Base-by-base conservation (phyloP, 1,140 invertebrate species). In the Frieseomelitta varia region DNA sequence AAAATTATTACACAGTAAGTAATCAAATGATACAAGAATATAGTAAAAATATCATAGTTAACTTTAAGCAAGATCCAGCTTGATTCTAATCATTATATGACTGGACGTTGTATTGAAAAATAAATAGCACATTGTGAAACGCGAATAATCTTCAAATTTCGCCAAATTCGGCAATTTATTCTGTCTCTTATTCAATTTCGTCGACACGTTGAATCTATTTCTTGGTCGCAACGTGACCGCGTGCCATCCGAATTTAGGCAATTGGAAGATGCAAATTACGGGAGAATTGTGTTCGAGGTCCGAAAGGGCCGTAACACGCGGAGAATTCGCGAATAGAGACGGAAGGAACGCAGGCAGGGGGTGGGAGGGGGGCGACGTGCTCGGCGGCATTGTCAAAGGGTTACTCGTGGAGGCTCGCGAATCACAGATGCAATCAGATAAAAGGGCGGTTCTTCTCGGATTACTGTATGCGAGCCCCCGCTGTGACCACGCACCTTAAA, bases 331-430 rank as follows among this genome's bases (percentile, higher is more conserved):
- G 71, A 39, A 68, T 79, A 72, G 76, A 79, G 86, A 81, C 87
- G 86, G 88, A 90, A 86, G 82, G 83, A 47, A 47, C 39, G 39
- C 39, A 47, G 8, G 39, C 8, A 6, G 39, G 39, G 84, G 88
- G 76, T 27, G 88, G 88, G 85, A 87, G 81, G 84, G 88, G 88
- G 86, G 88, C 89, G 86, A 87, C 82, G 87, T 91, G 90, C 90
- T 89, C 76, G 93, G 92, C 94, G 93, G 94, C 93, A 88, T 91
- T 93, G 93, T 94, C 93, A 94, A 94, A 94, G 93, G 85, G 81
- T 85, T 86, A 85, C 85, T 74, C 88, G 73, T 82, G 81, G 77
- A 90, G 84, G 86, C 88, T 88, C 90, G 88, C 87, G 85, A 92
- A 93, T 92, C 92, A 92, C 91, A 91, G 92, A 93, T 93, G 92